Percentiles rank a stretch among this genome's conserved stretches.
phyloP scores from a whole-genome alignment of 2,888 invertebrate species.

The Tholera decimalis region DNA sequence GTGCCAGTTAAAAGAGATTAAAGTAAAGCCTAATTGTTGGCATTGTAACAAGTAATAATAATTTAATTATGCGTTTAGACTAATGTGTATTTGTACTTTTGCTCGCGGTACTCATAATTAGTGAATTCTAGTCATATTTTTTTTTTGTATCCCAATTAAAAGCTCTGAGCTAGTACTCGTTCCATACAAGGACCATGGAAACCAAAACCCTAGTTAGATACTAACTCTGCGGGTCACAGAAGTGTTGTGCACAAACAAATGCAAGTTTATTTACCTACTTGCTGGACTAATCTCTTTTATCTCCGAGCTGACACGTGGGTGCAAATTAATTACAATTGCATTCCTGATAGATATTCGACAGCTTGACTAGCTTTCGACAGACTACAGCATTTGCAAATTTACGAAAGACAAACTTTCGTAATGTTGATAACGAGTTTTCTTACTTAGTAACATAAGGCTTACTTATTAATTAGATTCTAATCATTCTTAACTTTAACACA shows the following conservation, averaged over 20 bases:
- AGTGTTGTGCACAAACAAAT: slow-evolving; percentile 12
- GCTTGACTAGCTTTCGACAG: slow-evolving; percentile 66
- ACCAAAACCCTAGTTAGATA: too few species aligned
- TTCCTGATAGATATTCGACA: slow-evolving; percentile 67
- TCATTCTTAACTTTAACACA: slow-evolving; percentile 5
- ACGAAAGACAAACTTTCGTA: slow-evolving; percentile 59
- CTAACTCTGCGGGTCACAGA: neutral
- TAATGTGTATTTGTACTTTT: neutral
- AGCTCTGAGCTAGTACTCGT: too few species aligned
- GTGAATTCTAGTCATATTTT: neutral
- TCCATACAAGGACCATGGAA: too few species aligned
- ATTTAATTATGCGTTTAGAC: slow-evolving; percentile 13
- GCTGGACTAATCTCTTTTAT: slow-evolving; percentile 37
- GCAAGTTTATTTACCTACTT: slow-evolving; percentile 6
- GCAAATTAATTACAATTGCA: slow-evolving; percentile 56
- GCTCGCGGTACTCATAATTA: neutral
- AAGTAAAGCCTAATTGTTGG: neutral
- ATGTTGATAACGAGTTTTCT: slow-evolving; percentile 52
- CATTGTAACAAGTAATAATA: slow-evolving; percentile 17
- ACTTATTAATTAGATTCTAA: slow-evolving; percentile 31
- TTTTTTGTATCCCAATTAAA: too few species aligned
- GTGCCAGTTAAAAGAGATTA: neutral
- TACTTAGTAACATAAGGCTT: slow-evolving; percentile 47
- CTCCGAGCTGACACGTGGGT: slow-evolving; percentile 31
- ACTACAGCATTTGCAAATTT: slow-evolving; percentile 54